Base-by-base conservation (phyloP, 2,113 vertebrate species). In the Chunga burmeisteri region DNA sequence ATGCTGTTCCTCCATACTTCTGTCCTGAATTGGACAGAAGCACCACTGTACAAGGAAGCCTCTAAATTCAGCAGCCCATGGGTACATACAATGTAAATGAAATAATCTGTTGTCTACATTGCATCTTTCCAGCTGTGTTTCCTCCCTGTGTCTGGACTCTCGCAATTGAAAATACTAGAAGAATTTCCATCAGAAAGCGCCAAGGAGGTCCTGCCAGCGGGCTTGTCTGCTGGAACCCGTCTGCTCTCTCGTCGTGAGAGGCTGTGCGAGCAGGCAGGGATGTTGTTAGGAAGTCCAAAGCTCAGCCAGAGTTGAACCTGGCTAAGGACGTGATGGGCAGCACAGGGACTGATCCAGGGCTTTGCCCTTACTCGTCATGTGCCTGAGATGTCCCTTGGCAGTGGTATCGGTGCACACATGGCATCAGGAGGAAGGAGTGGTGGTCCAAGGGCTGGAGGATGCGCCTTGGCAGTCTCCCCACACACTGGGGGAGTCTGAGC, bases 341-440 rank as follows among this genome's bases (percentile, higher is more conserved):
- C 34, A 14, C 27, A 17, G 18, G 55, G 44, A 13, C 53, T 17
- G 15, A 20, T 14, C n/a, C 71, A 15, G 29, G 29, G 61, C 52
- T 23, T 29, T n/a, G 3, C 42, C 19, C n/a, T 12, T 10, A 13
- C 55, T 50, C 1, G 4, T 10, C 52, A 5, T 23, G 2, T 2
- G 1, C 16, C 61, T 1, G 19, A 14, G 42, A 7, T 5, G 23
- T 23, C 71, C 62, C 19, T 13, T 34, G 83, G 63, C 53, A 11
- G 72, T 7, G 9, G 30, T 19, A 6, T 19, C 1, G 16, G 53
- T 20, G 72, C 53, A 6, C 16, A 3, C 36, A 1, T 8, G 30
- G 53, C 1, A 3, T 25, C 53, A 14, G 63, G 55, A 70, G 74
- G 47, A 79, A 21, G 47, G 38, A 30, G 32, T 7, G 34, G 9